Conservation (phyloP, 2,113 vertebrate species). For the Gambusia affinis region DNA sequence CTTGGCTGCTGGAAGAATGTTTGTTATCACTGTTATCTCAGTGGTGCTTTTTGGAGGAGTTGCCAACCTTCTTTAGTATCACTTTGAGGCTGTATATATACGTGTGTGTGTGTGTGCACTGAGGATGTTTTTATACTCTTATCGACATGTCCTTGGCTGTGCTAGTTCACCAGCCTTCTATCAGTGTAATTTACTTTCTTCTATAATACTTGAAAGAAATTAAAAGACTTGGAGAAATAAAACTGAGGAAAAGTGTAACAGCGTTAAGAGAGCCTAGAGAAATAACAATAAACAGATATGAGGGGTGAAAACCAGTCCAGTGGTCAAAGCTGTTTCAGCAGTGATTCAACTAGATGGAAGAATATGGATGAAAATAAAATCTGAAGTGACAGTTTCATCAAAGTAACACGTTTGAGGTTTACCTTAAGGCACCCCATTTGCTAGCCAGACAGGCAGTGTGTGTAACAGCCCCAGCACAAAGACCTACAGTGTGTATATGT, state of each 20-base stretch:
- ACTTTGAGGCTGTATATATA: conserved; percentile 54
- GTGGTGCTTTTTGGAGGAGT: conserved; percentile 73
- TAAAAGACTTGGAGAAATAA: conserved; percentile 21
- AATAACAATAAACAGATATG: conserved; percentile 6
- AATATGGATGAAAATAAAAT: conserved; percentile 5
- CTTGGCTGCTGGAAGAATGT: conserved; percentile 73
- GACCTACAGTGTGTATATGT: conserved; percentile 68
- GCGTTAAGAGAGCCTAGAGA: background rate
- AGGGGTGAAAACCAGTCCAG: conserved; percentile 4
- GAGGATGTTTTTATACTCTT: conserved; percentile 74
- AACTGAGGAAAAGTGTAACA: conserved; percentile 19
- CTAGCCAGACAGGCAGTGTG: conserved; percentile 69
- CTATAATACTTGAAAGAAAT: conserved; percentile 53
- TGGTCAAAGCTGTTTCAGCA: conserved; percentile 9
- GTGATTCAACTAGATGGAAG: background rate
- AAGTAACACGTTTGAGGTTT: conserved; percentile 47
- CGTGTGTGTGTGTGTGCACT: conserved; percentile 19
- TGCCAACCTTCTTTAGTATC: conserved; percentile 71
- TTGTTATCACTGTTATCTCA: conserved; percentile 78
- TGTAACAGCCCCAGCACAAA: conserved; percentile 69
- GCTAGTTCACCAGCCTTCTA: conserved; percentile 52
- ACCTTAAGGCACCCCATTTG: conserved; percentile 72
- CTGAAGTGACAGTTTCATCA: conserved; percentile 22
- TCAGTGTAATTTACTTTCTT: conserved; percentile 65
- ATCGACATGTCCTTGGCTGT: conserved; percentile 71